phyloP scores from a whole-genome alignment of 2,113 vertebrate genomes.

The Pachyramphus minor region DNA sequence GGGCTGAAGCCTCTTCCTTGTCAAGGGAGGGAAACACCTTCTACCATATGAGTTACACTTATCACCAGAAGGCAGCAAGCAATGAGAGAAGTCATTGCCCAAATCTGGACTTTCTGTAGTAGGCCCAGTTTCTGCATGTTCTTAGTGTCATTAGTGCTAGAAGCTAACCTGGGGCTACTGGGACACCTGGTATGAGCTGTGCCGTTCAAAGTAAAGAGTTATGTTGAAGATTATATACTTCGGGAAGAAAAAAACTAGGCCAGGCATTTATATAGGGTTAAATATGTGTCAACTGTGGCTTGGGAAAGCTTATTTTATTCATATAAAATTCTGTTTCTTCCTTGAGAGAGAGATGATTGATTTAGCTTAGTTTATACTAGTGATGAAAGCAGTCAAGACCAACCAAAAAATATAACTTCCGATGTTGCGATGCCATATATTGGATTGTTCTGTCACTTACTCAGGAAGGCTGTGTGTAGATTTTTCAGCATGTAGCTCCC shows the following conservation, averaged over 20 bases:
- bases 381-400: neutral
- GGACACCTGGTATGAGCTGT: neutral
- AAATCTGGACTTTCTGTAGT: neutral
- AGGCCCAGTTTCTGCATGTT: neutral
- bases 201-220: neutral
- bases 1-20: neutral
- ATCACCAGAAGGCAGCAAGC: neutral
- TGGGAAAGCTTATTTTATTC: neutral
- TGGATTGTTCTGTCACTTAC: neutral
- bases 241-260: fast-evolving
- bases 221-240: neutral
- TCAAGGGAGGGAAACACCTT: neutral
- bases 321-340: neutral
- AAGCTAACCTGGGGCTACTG: neutral
- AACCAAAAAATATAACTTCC: neutral
- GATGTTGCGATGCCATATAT: neutral
- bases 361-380: neutral
- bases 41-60: neutral
- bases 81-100: neutral
- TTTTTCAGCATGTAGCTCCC: neutral
- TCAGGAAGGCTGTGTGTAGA: neutral
- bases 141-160: neutral
- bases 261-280: neutral
- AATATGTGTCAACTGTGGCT: neutral
- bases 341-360: neutral